Percentiles rank a stretch among this genome's conserved stretches.
phyloP scores from a whole-genome alignment of 2,888 invertebrate genomes.

The Leptothorax acervorum region DNA sequence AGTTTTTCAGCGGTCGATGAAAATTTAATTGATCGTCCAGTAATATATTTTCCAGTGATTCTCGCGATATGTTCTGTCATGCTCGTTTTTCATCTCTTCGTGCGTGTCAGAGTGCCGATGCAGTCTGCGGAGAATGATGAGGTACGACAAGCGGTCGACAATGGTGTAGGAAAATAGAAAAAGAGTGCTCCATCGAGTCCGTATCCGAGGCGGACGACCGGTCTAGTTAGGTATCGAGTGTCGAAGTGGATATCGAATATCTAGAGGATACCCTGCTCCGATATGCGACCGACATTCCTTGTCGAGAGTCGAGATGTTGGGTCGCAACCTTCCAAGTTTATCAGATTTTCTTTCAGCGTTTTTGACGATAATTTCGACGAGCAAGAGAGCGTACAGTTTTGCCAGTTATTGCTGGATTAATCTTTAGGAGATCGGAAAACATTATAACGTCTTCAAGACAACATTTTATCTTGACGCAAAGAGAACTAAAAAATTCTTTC shows the following conservation, averaged over 20 bases:
- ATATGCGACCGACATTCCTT: conserved; percentile 54
- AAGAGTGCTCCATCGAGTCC: conserved; percentile 55
- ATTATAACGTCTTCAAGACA: neutral
- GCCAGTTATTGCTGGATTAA: neutral
- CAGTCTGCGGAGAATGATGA: conserved; percentile 48
- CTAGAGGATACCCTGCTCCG: conserved; percentile 58
- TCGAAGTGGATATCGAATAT: conserved; percentile 74
- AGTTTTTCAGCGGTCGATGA: neutral
- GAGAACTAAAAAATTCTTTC: neutral
- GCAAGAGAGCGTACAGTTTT: neutral
- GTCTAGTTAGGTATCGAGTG: conserved; percentile 75
- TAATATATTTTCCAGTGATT: conserved; percentile 23
- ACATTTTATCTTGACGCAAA: neutral
- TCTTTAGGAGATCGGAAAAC: neutral
- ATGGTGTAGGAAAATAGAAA: conserved; percentile 62
- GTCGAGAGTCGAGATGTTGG: conserved; percentile 19
- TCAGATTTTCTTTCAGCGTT: conserved; percentile 30
- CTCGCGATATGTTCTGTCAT: neutral
- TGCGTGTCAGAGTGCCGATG: conserved; percentile 17
- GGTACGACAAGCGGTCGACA: conserved; percentile 65
- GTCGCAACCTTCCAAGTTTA: conserved; percentile 36
- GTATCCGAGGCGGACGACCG: conserved; percentile 64
- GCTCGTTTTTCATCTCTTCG: conserved; percentile 31
- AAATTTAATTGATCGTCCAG: conserved; percentile 23
- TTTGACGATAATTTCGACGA: neutral